These are phyloP conservation scores for Chrysaora quinquecirrha DNA, from an alignment of 30 jellyfish, hydroid and myxozoan species.

Conservation along the genomic window DNA sequence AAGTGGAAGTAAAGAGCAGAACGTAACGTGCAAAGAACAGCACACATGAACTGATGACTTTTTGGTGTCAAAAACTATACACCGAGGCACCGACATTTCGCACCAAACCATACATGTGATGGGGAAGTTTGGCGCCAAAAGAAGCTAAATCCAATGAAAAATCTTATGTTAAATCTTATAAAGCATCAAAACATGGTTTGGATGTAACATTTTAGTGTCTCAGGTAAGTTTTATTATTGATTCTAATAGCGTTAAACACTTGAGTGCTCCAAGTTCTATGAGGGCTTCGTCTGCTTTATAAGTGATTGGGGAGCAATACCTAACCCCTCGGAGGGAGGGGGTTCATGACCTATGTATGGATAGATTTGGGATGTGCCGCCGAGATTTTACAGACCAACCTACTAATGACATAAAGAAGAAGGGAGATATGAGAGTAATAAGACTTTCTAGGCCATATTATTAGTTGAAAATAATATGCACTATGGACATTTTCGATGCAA, in stretches of 20 bases:
- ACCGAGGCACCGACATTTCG: neutral
- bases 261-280: neutral
- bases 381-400: neutral
- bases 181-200: neutral
- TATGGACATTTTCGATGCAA: neutral
- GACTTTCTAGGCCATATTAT: too few relatives aligned
- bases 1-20: neutral
- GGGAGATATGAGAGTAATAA: too few relatives aligned
- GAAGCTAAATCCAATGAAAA: neutral
- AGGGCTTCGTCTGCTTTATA: too few relatives aligned
- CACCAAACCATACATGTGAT: neutral
- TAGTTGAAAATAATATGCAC: too few relatives aligned
- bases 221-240: neutral
- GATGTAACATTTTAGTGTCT: neutral
- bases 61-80: neutral
- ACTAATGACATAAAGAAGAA: neutral
- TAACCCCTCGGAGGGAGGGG: too few relatives aligned
- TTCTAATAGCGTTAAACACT: neutral
- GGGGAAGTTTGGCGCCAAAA: conserved; percentile 2
- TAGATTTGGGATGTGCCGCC: conserved; percentile 10
- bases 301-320: too few relatives aligned
- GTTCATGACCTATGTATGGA: too few relatives aligned
- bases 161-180: neutral
- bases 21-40: conserved; percentile 1
- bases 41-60: neutral